Conservation (phyloP, 2,113 vertebrate species). For the Silurus asotus region DNA sequence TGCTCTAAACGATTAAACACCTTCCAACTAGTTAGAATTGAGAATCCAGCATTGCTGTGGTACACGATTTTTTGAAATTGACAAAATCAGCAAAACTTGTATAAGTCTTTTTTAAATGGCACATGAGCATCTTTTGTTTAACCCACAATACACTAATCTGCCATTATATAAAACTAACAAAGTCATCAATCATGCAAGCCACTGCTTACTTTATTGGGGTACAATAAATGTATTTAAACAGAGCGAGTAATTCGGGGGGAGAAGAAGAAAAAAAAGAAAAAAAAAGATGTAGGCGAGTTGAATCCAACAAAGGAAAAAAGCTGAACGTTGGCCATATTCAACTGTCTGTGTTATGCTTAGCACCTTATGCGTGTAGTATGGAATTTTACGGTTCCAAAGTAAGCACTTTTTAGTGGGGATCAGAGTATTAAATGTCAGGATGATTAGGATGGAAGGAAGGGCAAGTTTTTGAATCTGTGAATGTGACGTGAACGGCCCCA, state of each 20-base stretch:
- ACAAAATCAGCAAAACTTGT: background rate
- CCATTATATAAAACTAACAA: slow-evolving; percentile 26
- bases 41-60: background rate
- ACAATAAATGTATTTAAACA: slow-evolving; percentile 78
- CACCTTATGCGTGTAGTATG: slow-evolving; percentile 65
- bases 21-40: background rate
- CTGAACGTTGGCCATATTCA: slow-evolving; percentile 72
- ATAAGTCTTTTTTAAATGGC: background rate
- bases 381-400: slow-evolving; percentile 68
- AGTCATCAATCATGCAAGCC: slow-evolving; percentile 32
- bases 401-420: slow-evolving; percentile 73
- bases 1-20: background rate
- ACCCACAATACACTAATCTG: slow-evolving; percentile 16
- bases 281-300: slow-evolving; percentile 70
- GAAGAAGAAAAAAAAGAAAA: no score
- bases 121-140: background rate
- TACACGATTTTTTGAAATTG: background rate
- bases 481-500: background rate
- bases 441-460: slow-evolving; percentile 23
- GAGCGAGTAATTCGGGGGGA: slow-evolving; percentile 66
- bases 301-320: slow-evolving; percentile 71
- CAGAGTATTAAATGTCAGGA: slow-evolving; percentile 48
- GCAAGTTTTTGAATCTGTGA: slow-evolving; percentile 1
- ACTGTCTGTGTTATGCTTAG: slow-evolving; percentile 80
- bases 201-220: slow-evolving; percentile 72